Conservation (phyloP, 1,140 invertebrate genomes). For the Chironomus tepperi region DNA sequence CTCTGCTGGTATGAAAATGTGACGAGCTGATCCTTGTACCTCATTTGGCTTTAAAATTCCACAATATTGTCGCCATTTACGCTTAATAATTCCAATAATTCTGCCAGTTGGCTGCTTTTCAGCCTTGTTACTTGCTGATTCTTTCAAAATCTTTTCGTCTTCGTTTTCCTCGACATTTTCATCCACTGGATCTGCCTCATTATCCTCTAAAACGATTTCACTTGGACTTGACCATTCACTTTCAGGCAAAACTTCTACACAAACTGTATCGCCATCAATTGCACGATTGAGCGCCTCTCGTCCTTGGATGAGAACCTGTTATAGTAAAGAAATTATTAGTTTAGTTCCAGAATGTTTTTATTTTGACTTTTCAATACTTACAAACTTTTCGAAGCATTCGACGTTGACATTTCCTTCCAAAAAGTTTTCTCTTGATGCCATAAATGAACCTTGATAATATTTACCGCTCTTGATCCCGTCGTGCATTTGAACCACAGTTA, state of each 20-base stretch:
- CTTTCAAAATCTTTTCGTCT: constrained; percentile 32
- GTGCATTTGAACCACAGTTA: constrained; percentile 65
- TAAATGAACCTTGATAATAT: constrained; percentile 75
- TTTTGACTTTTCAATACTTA: constrained; percentile 42
- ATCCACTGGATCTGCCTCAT: constrained; percentile 59
- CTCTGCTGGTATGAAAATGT: constrained; percentile 86
- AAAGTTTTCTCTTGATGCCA: constrained; percentile 83
- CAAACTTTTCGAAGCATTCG: constrained; percentile 63
- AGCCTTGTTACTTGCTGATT: constrained; percentile 34
- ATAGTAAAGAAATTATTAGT: no score
- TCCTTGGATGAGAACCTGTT: constrained; percentile 82
- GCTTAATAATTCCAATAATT: constrained; percentile 89
- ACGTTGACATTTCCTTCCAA: constrained; percentile 86
- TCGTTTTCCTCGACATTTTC: constrained; percentile 56
- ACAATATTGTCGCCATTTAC: constrained; percentile 96
- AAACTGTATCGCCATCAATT: constrained; percentile 93
- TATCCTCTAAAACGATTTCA: constrained; percentile 76
- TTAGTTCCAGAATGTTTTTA: no score
- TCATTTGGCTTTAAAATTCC: constrained; percentile 80
- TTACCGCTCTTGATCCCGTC: constrained; percentile 70
- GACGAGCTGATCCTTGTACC: constrained; percentile 59
- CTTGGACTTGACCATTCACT: constrained; percentile 81
- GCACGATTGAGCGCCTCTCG: constrained; percentile 81
- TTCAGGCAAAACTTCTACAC: constrained; percentile 83
- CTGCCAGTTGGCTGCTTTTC: constrained; percentile 67